A percentile compares a stretch with the other conserved stretches of the same genome.
Evolutionary conservation across 2,113 vertebrate species (phyloP).

Genomic region (Ginglymostoma cirratum): DNA sequence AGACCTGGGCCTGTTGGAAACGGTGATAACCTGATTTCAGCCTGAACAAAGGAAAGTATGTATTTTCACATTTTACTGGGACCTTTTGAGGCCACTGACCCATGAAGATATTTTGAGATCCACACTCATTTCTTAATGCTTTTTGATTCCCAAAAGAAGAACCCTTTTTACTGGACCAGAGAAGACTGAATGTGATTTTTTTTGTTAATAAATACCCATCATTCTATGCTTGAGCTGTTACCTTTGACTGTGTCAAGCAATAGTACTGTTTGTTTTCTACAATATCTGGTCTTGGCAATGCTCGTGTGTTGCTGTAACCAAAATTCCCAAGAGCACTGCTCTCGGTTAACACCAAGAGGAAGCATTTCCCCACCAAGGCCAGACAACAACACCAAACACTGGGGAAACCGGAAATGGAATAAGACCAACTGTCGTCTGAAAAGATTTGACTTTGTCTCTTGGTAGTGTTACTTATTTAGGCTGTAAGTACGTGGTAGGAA

Average conservation of each 20-base stretch:
- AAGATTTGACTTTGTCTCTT: conserved; percentile 37
- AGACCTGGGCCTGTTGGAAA: conserved; percentile 27
- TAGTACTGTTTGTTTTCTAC: neutral
- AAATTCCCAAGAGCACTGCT: conserved; percentile 10
- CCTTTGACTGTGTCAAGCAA: conserved; percentile 11
- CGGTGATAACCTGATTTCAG: conserved; percentile 23
- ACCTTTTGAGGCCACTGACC: conserved; percentile 20
- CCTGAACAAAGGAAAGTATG: conserved; percentile 16
- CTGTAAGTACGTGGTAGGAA: conserved; percentile 36
- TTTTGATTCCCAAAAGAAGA: conserved; percentile 36
- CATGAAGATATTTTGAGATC: conserved; percentile 14
- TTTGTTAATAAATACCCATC: conserved; percentile 22
- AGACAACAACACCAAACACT: neutral
- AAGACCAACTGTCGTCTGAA: conserved; percentile 13
- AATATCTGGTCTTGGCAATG: conserved; percentile 5
- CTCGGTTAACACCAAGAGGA: conserved; percentile 1
- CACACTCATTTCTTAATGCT: conserved; percentile 32
- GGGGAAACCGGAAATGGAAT: conserved; percentile 11
- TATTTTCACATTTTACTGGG: conserved; percentile 29
- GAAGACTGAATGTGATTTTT: conserved; percentile 14
- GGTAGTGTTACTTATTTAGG: conserved; percentile 36
- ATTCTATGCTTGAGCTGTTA: conserved; percentile 26
- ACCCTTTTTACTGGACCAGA: conserved; percentile 36
- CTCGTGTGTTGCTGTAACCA: neutral
- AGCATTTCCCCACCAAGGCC: conserved; percentile 8